Evolutionary conservation across 2,888 invertebrate genomes (phyloP).

Genomic region (Acanthopleura granulata): DNA sequence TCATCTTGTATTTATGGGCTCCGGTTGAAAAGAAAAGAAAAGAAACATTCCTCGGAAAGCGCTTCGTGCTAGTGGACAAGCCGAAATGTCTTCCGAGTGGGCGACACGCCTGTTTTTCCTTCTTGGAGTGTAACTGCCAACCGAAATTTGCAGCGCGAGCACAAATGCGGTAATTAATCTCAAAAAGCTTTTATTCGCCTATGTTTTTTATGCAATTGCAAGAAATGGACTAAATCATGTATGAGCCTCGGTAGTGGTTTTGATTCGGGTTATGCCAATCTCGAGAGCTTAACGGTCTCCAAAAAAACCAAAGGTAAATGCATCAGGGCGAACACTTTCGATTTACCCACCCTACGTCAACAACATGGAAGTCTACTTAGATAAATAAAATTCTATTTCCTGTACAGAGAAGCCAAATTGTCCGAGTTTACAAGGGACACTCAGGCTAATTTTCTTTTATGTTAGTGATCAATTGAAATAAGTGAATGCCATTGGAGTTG

Average conservation of each 20-base stretch:
- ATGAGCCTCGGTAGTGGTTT: neutral
- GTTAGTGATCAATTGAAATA: slow-evolving; percentile 8
- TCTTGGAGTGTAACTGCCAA: neutral
- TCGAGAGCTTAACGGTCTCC: too few species aligned
- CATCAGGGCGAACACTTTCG: neutral
- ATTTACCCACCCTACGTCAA: neutral
- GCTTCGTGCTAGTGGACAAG: neutral
- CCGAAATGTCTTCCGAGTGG: neutral
- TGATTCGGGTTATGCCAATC: too few species aligned
- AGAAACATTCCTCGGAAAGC: neutral
- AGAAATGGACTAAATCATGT: neutral
- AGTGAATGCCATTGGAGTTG: neutral
- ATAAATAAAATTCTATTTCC: slow-evolving; percentile 20
- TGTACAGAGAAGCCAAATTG: slow-evolving; percentile 16
- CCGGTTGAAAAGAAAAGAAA: slow-evolving; percentile 12
- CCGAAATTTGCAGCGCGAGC: neutral
- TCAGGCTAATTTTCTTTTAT: slow-evolving; percentile 13
- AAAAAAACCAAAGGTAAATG: too few species aligned
- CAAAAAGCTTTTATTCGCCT: neutral
- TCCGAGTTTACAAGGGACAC: neutral
- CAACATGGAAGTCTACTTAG: slow-evolving; percentile 20
- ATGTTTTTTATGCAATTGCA: neutral
- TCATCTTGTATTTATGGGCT: neutral
- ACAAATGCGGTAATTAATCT: neutral
- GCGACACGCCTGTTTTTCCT: neutral